phyloP scores from a whole-genome alignment of 2,888 invertebrate species.

The Baccha elongata region DNA sequence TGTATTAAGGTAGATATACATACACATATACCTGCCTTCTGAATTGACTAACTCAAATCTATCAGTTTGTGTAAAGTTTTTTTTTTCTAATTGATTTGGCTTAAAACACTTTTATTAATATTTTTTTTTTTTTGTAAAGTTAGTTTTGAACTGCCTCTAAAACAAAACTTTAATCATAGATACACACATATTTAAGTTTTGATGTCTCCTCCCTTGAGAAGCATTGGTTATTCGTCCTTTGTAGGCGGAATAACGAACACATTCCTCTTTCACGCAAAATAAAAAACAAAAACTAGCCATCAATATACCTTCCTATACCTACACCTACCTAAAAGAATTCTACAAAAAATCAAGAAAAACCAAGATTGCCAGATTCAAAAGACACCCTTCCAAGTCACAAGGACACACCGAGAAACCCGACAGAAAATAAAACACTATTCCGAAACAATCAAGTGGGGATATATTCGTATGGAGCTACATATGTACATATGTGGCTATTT shows the following conservation, averaged over 20 bases:
- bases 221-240: conserved; percentile 36
- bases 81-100: conserved; percentile 5
- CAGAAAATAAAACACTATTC: conserved; percentile 35
- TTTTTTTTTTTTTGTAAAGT: background rate
- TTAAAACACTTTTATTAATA: background rate
- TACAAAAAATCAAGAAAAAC: conserved; percentile 33
- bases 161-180: conserved; percentile 16
- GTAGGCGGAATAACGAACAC: conserved; percentile 67
- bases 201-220: conserved; percentile 56
- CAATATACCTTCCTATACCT: conserved; percentile 17
- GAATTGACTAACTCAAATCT: too few species aligned
- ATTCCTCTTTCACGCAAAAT: conserved; percentile 45
- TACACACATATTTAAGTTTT: background rate
- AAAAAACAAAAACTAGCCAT: conserved; percentile 31
- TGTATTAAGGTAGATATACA: too few species aligned
- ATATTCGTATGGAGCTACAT: conserved; percentile 7
- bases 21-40: too few species aligned
- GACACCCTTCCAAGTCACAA: conserved; percentile 46
- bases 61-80: too few species aligned
- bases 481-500: background rate
- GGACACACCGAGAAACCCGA: conserved; percentile 15
- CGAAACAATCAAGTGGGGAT: conserved; percentile 53
- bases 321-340: too few species aligned
- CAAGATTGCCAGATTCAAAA: conserved; percentile 50
- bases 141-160: conserved; percentile 2